phyloP scores from a whole-genome alignment of 2,797 vertebrate species.

The Ctenopoma multispine region DNA sequence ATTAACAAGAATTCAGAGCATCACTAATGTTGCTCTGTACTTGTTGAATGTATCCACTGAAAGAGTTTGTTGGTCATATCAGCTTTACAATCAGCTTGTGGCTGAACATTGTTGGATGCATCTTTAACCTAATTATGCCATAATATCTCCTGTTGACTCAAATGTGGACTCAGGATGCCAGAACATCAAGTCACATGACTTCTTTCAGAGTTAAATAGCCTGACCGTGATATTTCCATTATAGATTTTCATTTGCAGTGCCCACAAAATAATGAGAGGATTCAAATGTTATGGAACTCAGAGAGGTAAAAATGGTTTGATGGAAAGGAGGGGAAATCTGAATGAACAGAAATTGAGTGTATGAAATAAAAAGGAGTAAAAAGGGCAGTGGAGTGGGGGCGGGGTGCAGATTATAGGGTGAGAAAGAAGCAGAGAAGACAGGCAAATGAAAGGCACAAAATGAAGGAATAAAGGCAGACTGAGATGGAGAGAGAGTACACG shows the following conservation, averaged over 20 bases:
- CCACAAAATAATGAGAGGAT: slow-evolving; percentile 67
- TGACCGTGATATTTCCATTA: slow-evolving; percentile 64
- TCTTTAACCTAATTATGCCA: slow-evolving; percentile 51
- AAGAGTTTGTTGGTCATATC: neutral
- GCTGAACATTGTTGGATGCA: neutral
- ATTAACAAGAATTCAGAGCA: neutral
- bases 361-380: slow-evolving; percentile 78
- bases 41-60: neutral
- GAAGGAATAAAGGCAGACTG: slow-evolving; percentile 75
- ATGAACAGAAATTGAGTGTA: slow-evolving; percentile 83
- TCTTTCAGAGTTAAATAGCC: slow-evolving; percentile 51
- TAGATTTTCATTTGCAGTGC: slow-evolving; percentile 47
- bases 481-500: slow-evolving; percentile 62
- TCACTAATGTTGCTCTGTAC: neutral
- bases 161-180: slow-evolving; percentile 54
- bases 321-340: slow-evolving; percentile 81
- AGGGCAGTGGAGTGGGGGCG: slow-evolving; percentile 53
- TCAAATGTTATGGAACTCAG: slow-evolving; percentile 68
- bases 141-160: slow-evolving; percentile 59
- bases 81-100: neutral
- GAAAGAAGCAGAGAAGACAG: slow-evolving; percentile 58
- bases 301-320: slow-evolving; percentile 68
- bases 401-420: slow-evolving; percentile 64
- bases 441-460: slow-evolving; percentile 66
- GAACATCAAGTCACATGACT: slow-evolving; percentile 64